These are phyloP conservation scores for Petrocephalus zakoni DNA, from an alignment of 2,113 vertebrate genomes.

Conservation along the genomic window DNA sequence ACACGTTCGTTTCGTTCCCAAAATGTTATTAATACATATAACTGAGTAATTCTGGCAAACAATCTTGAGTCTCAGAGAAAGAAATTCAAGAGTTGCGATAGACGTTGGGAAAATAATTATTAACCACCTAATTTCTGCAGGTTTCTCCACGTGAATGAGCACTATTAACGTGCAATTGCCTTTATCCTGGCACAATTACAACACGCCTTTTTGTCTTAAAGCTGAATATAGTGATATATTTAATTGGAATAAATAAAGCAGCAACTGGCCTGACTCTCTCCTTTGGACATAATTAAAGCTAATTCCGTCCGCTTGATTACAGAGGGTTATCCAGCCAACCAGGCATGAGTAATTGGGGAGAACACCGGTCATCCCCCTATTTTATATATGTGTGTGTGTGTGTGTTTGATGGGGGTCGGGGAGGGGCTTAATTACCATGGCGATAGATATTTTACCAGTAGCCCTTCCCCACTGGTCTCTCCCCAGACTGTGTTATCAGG, in stretches of 20 bases:
- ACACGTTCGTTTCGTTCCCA: slow-evolving; percentile 9
- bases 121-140: neutral
- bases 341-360: slow-evolving; percentile 16
- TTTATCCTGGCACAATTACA: neutral
- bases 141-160: neutral
- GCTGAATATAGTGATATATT: slow-evolving; percentile 13
- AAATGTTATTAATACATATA: neutral
- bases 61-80: neutral
- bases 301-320: slow-evolving; percentile 18
- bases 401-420: too few relatives aligned
- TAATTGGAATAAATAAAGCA: slow-evolving; percentile 14
- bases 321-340: slow-evolving; percentile 17
- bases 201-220: slow-evolving; percentile 7
- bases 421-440: slow-evolving; percentile 8
- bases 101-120: neutral
- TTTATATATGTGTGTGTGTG: neutral
- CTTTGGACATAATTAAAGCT: slow-evolving; percentile 13
- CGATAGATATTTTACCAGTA: neutral
- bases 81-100: neutral
- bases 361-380: slow-evolving; percentile 12
- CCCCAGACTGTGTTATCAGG: neutral
- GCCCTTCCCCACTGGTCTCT: neutral
- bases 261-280: slow-evolving; percentile 13
- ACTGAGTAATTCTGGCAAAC: neutral
- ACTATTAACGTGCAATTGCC: neutral